Conservation (phyloP, 2,113 vertebrate genomes). For the Cephalopholis sonnerati region DNA sequence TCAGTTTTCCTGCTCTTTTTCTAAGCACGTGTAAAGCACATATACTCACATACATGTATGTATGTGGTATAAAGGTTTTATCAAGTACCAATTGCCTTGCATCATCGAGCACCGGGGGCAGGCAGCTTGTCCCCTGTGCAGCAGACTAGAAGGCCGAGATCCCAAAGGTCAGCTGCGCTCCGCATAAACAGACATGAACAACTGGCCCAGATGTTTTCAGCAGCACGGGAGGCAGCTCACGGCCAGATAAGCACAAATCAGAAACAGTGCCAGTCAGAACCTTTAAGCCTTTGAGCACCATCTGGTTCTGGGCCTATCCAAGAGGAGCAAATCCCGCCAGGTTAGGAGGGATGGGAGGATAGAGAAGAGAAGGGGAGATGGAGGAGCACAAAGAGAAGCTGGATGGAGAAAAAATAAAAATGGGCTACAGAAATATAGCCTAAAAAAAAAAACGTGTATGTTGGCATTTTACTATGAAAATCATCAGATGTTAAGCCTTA, state of each 20-base stretch:
- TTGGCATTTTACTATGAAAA: neutral
- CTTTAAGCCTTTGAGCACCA: constrained; percentile 70
- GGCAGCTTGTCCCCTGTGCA: constrained; percentile 51
- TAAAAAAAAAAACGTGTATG: neutral
- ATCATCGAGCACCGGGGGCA: constrained; percentile 30
- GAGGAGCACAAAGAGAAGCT: constrained; percentile 3
- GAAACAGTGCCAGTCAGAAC: constrained; percentile 63
- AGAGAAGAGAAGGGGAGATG: constrained; percentile 33
- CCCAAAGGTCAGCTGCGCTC: constrained; percentile 63
- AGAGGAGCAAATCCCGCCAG: constrained; percentile 72
- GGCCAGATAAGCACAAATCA: constrained; percentile 73
- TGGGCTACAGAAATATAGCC: neutral
- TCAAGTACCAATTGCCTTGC: constrained; percentile 44
- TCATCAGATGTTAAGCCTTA: neutral
- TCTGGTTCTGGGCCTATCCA: constrained; percentile 72
- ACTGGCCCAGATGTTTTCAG: constrained; percentile 67
- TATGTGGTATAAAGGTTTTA: constrained; percentile 46
- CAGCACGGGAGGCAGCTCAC: constrained; percentile 57
- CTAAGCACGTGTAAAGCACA: neutral
- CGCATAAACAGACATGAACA: constrained; percentile 74
- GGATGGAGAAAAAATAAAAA: neutral
- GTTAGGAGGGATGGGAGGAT: constrained; percentile 47
- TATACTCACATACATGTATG: neutral
- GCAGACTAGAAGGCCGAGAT: constrained; percentile 59
- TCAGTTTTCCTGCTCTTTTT: neutral